phyloP scores from a whole-genome alignment of 2,113 vertebrate species.

The Ardeotis arabs region DNA sequence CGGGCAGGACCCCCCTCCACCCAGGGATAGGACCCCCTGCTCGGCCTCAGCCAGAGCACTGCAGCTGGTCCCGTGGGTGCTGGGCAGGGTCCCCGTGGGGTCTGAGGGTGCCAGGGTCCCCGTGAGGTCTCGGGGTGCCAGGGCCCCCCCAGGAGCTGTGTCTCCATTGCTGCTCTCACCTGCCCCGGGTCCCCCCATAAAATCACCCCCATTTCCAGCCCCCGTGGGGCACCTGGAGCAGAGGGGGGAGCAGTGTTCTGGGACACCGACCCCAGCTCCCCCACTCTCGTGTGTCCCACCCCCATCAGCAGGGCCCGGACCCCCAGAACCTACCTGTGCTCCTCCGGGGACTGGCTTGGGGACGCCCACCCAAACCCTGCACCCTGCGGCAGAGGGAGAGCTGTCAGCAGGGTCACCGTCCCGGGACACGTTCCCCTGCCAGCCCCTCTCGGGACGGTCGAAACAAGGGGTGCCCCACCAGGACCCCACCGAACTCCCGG shows the following conservation, averaged over 20 bases:
- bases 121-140: not conserved
- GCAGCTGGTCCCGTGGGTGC: not conserved
- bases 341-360: conserved; percentile 82
- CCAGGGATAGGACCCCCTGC: not conserved
- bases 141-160: not conserved
- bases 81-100: too few species aligned
- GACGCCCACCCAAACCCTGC: conserved; percentile 84
- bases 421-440: rapidly evolving
- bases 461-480: rapidly evolving
- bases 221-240: rapidly evolving
- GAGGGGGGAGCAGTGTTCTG: rapidly evolving
- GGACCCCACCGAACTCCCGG: not conserved
- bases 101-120: not conserved
- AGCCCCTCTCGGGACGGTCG: not conserved
- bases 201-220: not conserved
- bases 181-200: not conserved
- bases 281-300: not conserved
- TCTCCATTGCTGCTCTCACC: not conserved
- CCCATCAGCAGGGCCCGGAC: not conserved
- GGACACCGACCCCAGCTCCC: not conserved
- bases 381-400: conserved; percentile 67
- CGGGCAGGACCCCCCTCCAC: not conserved
- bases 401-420: not conserved
- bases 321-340: conserved; percentile 76
- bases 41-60: not conserved